phyloP scores from a whole-genome alignment of 2,797 vertebrate species.

The Falco peregrinus region DNA sequence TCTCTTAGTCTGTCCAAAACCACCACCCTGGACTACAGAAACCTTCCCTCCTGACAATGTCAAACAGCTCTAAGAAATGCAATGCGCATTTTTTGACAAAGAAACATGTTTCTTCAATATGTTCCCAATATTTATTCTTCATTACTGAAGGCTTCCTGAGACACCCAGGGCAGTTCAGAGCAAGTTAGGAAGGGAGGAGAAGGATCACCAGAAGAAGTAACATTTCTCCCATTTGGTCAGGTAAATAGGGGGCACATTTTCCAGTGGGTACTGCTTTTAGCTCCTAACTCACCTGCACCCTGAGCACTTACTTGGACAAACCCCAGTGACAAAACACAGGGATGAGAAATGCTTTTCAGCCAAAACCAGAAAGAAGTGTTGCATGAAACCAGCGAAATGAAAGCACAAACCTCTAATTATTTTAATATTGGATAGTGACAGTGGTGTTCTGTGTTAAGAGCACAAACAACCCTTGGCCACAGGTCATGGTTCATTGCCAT shows the following conservation, averaged over 20 bases:
- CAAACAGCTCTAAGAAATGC: neutral
- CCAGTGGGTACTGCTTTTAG: neutral
- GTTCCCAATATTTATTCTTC: neutral
- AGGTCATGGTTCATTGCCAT: constrained; percentile 26
- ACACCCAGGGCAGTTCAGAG: neutral
- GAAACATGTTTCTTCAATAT: neutral
- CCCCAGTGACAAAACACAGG: neutral
- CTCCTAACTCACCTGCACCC: neutral
- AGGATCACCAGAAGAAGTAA: neutral
- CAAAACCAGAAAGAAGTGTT: constrained; percentile 38
- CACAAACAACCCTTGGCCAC: constrained; percentile 58
- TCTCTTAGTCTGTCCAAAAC: neutral
- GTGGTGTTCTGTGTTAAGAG: neutral
- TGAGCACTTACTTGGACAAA: neutral
- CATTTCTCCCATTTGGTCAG: neutral
- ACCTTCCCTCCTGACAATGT: neutral
- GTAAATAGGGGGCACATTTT: neutral
- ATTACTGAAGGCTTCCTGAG: neutral
- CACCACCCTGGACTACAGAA: neutral
- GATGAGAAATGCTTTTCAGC: constrained; percentile 25
- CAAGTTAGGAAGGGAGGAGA: neutral
- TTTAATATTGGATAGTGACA: constrained; percentile 55
- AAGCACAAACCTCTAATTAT: constrained; percentile 58
- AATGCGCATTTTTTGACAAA: neutral
- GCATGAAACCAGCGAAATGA: constrained; percentile 33